These are phyloP conservation scores for Myotis vivesi DNA, from an alignment of 2,797 vertebrate genomes.

Conservation along the genomic window DNA sequence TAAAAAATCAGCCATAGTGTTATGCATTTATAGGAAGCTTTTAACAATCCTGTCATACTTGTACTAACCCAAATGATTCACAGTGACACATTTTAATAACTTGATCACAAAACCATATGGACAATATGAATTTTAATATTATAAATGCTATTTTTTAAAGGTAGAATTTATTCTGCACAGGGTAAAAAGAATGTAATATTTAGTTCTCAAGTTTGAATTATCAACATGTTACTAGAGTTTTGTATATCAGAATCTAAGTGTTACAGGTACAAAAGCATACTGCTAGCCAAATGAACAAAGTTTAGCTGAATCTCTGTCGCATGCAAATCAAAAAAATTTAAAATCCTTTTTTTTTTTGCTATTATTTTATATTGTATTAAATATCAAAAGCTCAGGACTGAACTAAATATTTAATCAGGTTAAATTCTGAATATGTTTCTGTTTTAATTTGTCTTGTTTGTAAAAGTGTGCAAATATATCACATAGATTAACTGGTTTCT, in stretches of 20 bases:
- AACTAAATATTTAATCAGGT: slow-evolving; percentile 89
- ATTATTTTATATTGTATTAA: slow-evolving; percentile 83
- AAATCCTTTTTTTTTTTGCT: slow-evolving; percentile 75
- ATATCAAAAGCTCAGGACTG: slow-evolving; percentile 88
- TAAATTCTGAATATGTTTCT: slow-evolving; percentile 86
- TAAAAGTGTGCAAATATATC: slow-evolving; percentile 83
- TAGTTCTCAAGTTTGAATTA: slow-evolving; percentile 80
- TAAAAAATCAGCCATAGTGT: slow-evolving; percentile 61
- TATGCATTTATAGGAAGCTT: slow-evolving; percentile 77
- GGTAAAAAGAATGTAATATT: slow-evolving; percentile 76
- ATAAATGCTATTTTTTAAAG: slow-evolving; percentile 75
- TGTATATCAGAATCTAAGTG: slow-evolving; percentile 80
- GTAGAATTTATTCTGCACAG: slow-evolving; percentile 75
- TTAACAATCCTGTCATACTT: slow-evolving; percentile 72
- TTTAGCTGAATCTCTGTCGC: slow-evolving; percentile 77
- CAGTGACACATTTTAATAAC: slow-evolving; percentile 73
- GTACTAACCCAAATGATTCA: slow-evolving; percentile 77
- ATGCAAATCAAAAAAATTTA: slow-evolving; percentile 81
- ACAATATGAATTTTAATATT: slow-evolving; percentile 75
- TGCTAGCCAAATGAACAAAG: slow-evolving; percentile 83
- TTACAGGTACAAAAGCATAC: slow-evolving; percentile 80
- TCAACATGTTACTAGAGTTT: slow-evolving; percentile 79
- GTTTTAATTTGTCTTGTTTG: slow-evolving; percentile 84
- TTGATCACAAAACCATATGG: slow-evolving; percentile 74
- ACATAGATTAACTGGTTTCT: slow-evolving; percentile 85